A percentile compares a stretch with the other conserved stretches of the same genome.
These are phyloP conservation scores for Alloplasta piceator DNA, from an alignment of 2,888 invertebrate genomes.

Conservation along the genomic window DNA sequence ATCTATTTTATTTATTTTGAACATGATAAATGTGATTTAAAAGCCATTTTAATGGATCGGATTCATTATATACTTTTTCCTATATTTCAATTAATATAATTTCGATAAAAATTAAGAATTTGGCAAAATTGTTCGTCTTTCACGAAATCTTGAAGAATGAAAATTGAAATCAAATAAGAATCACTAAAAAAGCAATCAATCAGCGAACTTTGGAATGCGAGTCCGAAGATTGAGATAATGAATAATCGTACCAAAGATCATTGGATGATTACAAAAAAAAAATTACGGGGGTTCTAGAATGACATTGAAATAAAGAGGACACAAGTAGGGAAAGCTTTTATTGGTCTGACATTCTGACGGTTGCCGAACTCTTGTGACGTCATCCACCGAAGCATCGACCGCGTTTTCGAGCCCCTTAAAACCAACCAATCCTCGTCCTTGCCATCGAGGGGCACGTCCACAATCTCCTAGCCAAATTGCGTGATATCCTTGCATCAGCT, in stretches of 20 bases:
- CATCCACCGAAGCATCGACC: slow-evolving; percentile 75
- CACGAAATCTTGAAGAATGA: no score
- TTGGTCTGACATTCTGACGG: slow-evolving; percentile 1
- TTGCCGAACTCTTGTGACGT: slow-evolving; percentile 54
- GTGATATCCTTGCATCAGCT: slow-evolving; percentile 56
- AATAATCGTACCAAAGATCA: slow-evolving; percentile 28
- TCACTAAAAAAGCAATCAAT: neutral
- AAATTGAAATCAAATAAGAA: neutral
- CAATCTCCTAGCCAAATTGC: slow-evolving; percentile 22
- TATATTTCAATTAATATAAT: no score
- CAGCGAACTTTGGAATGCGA: slow-evolving; percentile 9
- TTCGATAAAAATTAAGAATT: no score
- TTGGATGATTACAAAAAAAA: neutral
- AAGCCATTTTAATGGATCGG: no score
- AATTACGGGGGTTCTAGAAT: no score
- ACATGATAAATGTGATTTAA: no score
- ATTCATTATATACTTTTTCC: no score
- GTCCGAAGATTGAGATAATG: slow-evolving; percentile 14
- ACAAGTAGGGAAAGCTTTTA: neutral
- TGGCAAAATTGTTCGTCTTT: no score
- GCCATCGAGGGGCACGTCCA: slow-evolving; percentile 65
- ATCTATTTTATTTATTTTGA: no score
- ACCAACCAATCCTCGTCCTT: slow-evolving; percentile 71
- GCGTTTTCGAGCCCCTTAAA: slow-evolving; percentile 75
- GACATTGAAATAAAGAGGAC: neutral